Evolutionary conservation across 2,113 vertebrate species (phyloP), one percentile per base, ranked within the genome.

Genomic region (Gopherus evgoodei): DNA sequence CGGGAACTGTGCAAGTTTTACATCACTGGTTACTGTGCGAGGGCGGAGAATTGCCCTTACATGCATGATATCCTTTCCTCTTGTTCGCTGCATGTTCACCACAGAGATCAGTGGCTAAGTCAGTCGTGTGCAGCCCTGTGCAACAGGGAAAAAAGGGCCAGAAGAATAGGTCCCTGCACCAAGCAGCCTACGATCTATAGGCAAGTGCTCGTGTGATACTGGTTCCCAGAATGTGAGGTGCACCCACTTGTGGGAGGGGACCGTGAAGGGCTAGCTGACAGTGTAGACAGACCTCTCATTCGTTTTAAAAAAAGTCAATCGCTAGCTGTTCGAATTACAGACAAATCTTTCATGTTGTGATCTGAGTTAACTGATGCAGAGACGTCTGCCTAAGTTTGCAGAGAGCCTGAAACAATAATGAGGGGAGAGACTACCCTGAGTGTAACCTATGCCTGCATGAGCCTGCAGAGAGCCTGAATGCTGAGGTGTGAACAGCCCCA

Each of bases 1-100:
- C 98, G 99, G 50, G 99, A 99, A 53, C 98, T 99, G 21, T 99
- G 99, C 98, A 99, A 99, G 95, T 99, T 99, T 93, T 99, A 99
- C 97, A 99, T 99, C 97, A 99, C 99, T 0, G 99, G 99, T 0
- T 99, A 99, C 97, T 99, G 99, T 4, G 99, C 99, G 31, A 93
- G 99, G 42, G 99, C 99, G 0, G 99, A 99, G 91, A 99, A 99
- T 98, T 99, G 99, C 88, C 99, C 99, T 1, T 99, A 99, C 95
- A 99, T 99, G 99, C 99, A 99, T 6, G 99, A 99, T 99, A 99
- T 99, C 99, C 99, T 99, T 99, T 88, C 49, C 2, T 7, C 2
- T 12, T 1, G 1, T 56, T 7, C 10, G 8, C 16, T 25, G 47
- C 42, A 5, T 19, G 0, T 19, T 49, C 35, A n/a, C 62, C 62